These are phyloP conservation scores for Pterostichus madidus DNA, from an alignment of 2,888 invertebrate species.

Conservation along the genomic window DNA sequence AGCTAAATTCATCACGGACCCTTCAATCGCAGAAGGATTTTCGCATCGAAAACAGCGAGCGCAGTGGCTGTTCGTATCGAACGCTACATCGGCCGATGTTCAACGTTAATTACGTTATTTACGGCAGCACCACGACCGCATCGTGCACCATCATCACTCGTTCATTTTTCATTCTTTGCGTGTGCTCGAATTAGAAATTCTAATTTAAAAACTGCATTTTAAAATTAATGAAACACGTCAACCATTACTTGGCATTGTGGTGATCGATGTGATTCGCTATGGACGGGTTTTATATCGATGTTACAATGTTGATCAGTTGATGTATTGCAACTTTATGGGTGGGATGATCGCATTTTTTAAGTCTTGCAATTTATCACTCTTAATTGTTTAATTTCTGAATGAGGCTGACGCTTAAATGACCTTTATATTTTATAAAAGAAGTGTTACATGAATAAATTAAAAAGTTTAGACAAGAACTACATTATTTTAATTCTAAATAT, in stretches of 20 bases:
- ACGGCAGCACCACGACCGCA: constrained; percentile 36
- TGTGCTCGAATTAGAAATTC: constrained; percentile 60
- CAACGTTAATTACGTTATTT: constrained; percentile 57
- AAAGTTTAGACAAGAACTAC: too few species aligned
- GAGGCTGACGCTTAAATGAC: too few species aligned
- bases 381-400: too few species aligned
- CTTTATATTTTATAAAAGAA: too few species aligned
- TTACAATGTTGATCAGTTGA: neutral
- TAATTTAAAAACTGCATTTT: constrained; percentile 64
- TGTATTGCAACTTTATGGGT: neutral
- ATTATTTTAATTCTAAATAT: too few species aligned
- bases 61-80: neutral
- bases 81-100: constrained; percentile 21
- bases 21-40: constrained; percentile 9
- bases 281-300: constrained; percentile 7
- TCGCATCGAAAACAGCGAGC: constrained; percentile 4
- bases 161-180: constrained; percentile 59
- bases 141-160: constrained; percentile 51
- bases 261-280: constrained; percentile 23
- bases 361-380: too few species aligned
- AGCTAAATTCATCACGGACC: neutral
- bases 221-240: constrained; percentile 51
- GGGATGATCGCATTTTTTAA: neutral
- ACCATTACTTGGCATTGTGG: neutral
- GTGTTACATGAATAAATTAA: too few species aligned